A percentile compares a stretch with the other conserved stretches of the same genome.
These are phyloP conservation scores for Gambusia affinis DNA, from an alignment of 2,113 vertebrate species.

Conservation along the genomic window DNA sequence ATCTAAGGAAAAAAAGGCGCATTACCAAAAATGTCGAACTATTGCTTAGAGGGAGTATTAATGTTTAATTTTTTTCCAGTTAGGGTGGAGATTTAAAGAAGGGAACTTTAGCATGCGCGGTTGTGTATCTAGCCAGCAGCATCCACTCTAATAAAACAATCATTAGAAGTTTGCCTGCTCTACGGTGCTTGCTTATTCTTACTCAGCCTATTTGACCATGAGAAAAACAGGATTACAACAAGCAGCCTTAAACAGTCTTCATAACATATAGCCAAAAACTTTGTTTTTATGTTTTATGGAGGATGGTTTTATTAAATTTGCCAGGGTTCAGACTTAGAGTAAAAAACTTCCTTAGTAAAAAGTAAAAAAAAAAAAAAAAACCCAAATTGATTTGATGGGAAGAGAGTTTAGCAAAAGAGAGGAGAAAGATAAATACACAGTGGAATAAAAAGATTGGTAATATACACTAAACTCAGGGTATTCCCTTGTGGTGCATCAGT, in stretches of 20 bases:
- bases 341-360: constrained; percentile 7
- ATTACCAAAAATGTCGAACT: constrained; percentile 17
- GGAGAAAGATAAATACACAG: background rate
- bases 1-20: background rate
- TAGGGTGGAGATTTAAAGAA: constrained; percentile 11
- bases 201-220: constrained; percentile 6
- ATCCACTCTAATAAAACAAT: constrained; percentile 6
- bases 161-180: constrained; percentile 1
- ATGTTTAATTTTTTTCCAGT: constrained; percentile 26
- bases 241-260: constrained; percentile 4
- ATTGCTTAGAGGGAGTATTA: background rate
- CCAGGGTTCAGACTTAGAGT: constrained; percentile 1
- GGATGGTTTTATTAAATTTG: constrained; percentile 14
- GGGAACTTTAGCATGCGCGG: background rate
- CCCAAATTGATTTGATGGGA: background rate
- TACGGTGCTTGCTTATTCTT: background rate
- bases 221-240: constrained; percentile 10
- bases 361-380: background rate
- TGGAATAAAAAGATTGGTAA: background rate
- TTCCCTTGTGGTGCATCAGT: constrained; percentile 41
- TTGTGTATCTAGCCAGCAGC: constrained; percentile 2
- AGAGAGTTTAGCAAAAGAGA: constrained; percentile 6
- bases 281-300: background rate
- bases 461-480: constrained; percentile 1
- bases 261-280: constrained; percentile 1